phyloP scores from a whole-genome alignment of 92 coral and sea anemone species.

The Meandrina meandrites region DNA sequence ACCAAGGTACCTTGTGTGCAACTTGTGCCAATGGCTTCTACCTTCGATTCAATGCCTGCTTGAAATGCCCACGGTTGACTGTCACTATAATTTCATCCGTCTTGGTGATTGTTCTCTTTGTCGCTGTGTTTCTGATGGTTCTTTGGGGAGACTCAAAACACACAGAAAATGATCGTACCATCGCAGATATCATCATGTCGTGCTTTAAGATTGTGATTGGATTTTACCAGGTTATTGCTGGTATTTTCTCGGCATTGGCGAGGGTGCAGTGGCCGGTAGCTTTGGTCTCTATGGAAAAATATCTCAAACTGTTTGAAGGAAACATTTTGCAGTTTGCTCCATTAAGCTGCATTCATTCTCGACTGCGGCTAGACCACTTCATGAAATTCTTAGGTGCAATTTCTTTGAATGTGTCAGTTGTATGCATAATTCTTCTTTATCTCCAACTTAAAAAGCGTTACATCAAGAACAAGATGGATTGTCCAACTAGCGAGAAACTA shows the following conservation, averaged over 20 bases:
- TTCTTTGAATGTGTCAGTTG: slow-evolving; percentile 1
- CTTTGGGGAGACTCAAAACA: slow-evolving; percentile 55
- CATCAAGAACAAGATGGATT: background rate
- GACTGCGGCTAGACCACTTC: slow-evolving; percentile 20
- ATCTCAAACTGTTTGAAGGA: no score
- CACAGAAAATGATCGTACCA: background rate
- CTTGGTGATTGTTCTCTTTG: slow-evolving; percentile 50
- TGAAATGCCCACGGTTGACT: slow-evolving; percentile 6
- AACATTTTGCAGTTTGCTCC: no score
- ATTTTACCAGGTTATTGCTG: no score
- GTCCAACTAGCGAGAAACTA: background rate
- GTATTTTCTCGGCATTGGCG: no score
- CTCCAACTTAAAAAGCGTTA: background rate
- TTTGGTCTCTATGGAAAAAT: no score
- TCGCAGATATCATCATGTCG: no score
- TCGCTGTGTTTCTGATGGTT: slow-evolving; percentile 48
- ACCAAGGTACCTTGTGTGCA: slow-evolving; percentile 53
- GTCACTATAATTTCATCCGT: slow-evolving; percentile 33
- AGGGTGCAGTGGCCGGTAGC: no score
- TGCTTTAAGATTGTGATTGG: no score
- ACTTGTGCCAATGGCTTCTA: background rate
- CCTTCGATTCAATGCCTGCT: slow-evolving; percentile 21
- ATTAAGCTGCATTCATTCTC: background rate
- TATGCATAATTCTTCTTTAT: slow-evolving; percentile 14
- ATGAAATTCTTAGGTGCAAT: slow-evolving; percentile 29